Evolutionary conservation across 2,888 invertebrate genomes (phyloP).

Genomic region (Lamellibrachia columna): DNA sequence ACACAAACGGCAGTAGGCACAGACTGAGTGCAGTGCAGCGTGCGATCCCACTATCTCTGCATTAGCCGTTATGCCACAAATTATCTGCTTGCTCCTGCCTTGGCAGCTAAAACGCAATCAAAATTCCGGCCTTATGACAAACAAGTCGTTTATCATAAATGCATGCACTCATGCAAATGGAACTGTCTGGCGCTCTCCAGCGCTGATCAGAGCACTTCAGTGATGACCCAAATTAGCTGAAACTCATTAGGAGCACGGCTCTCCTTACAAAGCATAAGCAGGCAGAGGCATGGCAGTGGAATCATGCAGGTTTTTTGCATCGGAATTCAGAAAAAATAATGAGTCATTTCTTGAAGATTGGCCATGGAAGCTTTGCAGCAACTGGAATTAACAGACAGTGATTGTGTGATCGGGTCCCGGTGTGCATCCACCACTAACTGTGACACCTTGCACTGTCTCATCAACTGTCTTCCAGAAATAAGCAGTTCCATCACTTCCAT

Average conservation of each 20-base stretch:
- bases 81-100: constrained; percentile 4
- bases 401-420: neutral
- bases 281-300: neutral
- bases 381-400: neutral
- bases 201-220: constrained; percentile 3
- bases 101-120: constrained; percentile 16
- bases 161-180: constrained; percentile 16
- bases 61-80: constrained; percentile 12
- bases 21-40: neutral
- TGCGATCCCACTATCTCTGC: constrained; percentile 3
- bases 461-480: neutral
- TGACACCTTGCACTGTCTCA: neutral
- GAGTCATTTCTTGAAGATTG: constrained; percentile 10
- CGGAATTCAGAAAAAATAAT: neutral
- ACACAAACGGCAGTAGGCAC: neutral
- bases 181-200: neutral
- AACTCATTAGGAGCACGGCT: constrained; percentile 4
- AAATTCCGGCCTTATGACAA: constrained; percentile 16
- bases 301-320: neutral
- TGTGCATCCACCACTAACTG: neutral
- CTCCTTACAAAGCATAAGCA: neutral
- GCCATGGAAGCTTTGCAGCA: neutral
- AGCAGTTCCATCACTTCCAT: neutral
- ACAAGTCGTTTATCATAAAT: constrained; percentile 16
- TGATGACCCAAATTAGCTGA: constrained; percentile 11